A percentile compares a stretch with the other conserved stretches of the same genome.
These are phyloP conservation scores for Nomada fabriciana DNA, from an alignment of 2,888 invertebrate genomes.

Conservation along the genomic window DNA sequence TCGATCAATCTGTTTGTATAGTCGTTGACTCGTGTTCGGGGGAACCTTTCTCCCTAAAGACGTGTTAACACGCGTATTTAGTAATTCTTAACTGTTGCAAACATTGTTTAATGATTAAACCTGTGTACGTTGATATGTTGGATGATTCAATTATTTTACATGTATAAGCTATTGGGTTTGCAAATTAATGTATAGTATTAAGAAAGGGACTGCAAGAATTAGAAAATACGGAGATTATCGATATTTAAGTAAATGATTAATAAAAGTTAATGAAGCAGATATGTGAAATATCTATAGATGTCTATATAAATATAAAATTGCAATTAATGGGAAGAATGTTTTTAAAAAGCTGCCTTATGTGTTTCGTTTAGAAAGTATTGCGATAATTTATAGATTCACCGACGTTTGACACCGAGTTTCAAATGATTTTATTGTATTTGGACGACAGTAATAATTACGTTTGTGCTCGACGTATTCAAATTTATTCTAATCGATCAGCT, in stretches of 20 bases:
- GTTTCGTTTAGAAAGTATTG: background rate
- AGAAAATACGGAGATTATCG: too few relatives aligned
- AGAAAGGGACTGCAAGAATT: too few relatives aligned
- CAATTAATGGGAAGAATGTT: too few relatives aligned
- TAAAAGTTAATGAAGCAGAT: too few relatives aligned
- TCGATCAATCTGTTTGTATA: conserved; percentile 34
- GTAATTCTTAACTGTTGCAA: background rate
- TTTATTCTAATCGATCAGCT: conserved; percentile 56
- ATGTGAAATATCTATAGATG: too few relatives aligned
- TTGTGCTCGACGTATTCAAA: conserved; percentile 57
- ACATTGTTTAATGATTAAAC: background rate
- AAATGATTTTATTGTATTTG: background rate
- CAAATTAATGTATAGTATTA: too few relatives aligned
- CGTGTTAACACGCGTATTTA: conserved; percentile 3
- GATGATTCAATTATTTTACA: background rate
- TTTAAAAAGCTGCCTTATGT: too few relatives aligned
- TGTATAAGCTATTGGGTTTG: background rate
- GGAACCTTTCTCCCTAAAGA: conserved; percentile 8
- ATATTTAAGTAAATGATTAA: too few relatives aligned
- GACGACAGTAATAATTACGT: background rate
- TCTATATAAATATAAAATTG: too few relatives aligned
- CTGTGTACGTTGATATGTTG: background rate
- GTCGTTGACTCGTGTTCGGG: conserved; percentile 9
- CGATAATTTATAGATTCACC: background rate
- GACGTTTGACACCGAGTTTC: too few relatives aligned